These are phyloP conservation scores for Caenorhabditis brenneri DNA, from an alignment of 1,140 invertebrate genomes.

Conservation along the genomic window DNA sequence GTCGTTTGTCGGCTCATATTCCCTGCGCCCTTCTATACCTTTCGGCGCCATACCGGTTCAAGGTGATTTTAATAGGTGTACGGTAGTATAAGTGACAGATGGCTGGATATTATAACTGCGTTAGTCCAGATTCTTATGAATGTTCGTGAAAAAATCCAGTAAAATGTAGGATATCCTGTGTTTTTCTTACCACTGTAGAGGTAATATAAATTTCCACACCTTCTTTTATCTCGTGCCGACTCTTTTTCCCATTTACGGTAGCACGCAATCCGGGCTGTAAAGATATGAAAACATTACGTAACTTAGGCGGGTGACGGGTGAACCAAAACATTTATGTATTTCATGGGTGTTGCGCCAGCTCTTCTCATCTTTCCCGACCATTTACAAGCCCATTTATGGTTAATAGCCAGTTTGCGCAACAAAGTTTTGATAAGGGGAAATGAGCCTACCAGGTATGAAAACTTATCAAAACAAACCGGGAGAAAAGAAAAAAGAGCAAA, in stretches of 20 bases:
- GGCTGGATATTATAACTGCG: not conserved
- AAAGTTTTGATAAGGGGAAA: not conserved
- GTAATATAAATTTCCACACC: not conserved
- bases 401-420: not conserved
- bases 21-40: no score
- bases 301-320: not conserved
- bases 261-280: not conserved
- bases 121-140: no score
- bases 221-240: not conserved
- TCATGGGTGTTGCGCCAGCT: not conserved
- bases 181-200: no score
- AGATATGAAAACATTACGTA: not conserved
- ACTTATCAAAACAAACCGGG: not conserved
- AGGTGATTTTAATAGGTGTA: not conserved
- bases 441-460: not conserved
- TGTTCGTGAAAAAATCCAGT: no score
- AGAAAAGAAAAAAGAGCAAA: no score
- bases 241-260: not conserved
- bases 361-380: slow-evolving; percentile 16
- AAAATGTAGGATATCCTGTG: no score
- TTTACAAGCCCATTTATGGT: not conserved
- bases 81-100: not conserved
- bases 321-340: not conserved
- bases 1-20: not conserved
- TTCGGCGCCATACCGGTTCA: not conserved